Conservation (phyloP, 2,797 vertebrate genomes). For the Phoebastria nigripes region DNA sequence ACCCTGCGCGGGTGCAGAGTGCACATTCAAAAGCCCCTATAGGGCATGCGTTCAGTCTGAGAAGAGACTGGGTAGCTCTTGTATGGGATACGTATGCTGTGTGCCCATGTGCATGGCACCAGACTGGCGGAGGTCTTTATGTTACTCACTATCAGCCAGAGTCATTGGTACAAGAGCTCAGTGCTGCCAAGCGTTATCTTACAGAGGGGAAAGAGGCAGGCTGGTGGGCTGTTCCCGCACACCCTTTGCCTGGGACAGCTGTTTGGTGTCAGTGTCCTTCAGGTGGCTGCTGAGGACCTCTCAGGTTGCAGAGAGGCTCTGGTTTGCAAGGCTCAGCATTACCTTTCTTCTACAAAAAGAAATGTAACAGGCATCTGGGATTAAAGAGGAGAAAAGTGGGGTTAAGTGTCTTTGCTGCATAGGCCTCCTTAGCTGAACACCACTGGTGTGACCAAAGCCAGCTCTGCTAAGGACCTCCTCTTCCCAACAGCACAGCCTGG, state of each 20-base stretch:
- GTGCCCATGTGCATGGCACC: background rate
- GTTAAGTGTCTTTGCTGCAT: background rate
- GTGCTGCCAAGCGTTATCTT: background rate
- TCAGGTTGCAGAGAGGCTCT: background rate
- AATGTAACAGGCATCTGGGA: background rate
- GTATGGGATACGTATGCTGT: background rate
- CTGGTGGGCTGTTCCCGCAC: background rate
- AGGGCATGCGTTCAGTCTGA: fast-evolving
- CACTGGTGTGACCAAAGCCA: background rate
- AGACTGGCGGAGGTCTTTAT: background rate
- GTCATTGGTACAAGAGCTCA: background rate
- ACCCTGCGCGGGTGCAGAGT: background rate
- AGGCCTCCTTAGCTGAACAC: background rate
- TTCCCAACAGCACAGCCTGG: background rate
- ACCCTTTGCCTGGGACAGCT: background rate
- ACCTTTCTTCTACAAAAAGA: background rate
- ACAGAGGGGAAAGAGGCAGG: background rate
- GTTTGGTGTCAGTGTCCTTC: background rate
- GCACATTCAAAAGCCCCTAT: background rate
- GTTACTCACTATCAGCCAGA: background rate
- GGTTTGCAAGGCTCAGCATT: background rate
- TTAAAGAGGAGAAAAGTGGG: background rate
- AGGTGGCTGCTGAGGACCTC: background rate
- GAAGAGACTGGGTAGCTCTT: background rate
- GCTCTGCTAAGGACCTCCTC: background rate